A percentile compares a stretch with the other conserved stretches of the same genome.
Evolutionary conservation across 2,113 vertebrate genomes (phyloP).

Genomic region (Notiomystis cincta): DNA sequence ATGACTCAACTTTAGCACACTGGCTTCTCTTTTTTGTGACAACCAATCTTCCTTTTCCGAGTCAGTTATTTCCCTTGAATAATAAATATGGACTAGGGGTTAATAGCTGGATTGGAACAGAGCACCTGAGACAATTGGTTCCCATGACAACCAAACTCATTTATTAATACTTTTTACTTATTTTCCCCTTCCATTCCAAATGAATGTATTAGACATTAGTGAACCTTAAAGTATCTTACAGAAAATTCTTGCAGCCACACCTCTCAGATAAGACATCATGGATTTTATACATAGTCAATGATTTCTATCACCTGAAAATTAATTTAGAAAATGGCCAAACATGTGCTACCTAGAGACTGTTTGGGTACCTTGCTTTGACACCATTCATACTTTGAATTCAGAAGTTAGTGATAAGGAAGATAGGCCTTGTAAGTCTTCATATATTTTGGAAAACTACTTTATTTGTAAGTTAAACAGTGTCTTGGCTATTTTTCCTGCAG

Average conservation of each 20-base stretch:
- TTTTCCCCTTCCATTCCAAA: conserved; percentile 33
- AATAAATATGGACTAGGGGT: conserved; percentile 64
- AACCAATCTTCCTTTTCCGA: conserved; percentile 55
- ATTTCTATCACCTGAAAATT: conserved; percentile 20
- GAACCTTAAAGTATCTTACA: conserved; percentile 37
- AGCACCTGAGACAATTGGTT: conserved; percentile 67
- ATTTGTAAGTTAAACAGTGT: neutral
- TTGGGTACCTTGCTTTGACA: neutral
- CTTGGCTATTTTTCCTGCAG: neutral
- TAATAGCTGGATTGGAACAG: conserved; percentile 54
- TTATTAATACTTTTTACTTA: conserved; percentile 65
- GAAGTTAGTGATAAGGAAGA: neutral
- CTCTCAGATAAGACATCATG: neutral
- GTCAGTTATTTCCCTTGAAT: conserved; percentile 70
- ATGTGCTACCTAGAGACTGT: neutral
- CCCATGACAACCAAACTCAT: conserved; percentile 63
- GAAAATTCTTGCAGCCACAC: neutral
- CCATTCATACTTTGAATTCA: neutral
- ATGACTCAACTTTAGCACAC: conserved; percentile 51
- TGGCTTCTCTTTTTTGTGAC: conserved; percentile 62
- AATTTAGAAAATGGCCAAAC: neutral
- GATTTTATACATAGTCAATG: neutral
- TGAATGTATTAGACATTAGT: conserved; percentile 7
- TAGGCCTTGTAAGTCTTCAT: neutral
- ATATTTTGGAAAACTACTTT: neutral